Evolutionary conservation across 2,888 invertebrate species (phyloP).

Genomic region (Athetis lepigone): DNA sequence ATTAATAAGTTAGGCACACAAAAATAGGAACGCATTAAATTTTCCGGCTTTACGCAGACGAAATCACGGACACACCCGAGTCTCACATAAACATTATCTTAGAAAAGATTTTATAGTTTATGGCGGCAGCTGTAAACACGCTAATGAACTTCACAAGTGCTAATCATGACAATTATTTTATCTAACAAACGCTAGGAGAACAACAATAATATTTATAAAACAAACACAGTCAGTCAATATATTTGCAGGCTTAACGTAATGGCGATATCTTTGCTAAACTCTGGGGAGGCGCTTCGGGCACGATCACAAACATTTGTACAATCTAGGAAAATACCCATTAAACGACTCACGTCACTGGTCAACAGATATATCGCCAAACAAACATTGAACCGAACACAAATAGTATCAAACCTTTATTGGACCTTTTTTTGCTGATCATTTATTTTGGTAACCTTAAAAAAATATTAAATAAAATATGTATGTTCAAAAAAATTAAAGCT

Average conservation of each 20-base stretch:
- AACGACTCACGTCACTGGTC: slow-evolving; percentile 16
- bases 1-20: no score
- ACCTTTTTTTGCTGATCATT: slow-evolving; percentile 24
- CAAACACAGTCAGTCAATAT: slow-evolving; percentile 45
- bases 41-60: no score
- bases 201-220: slow-evolving; percentile 32
- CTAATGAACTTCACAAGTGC: slow-evolving; percentile 10
- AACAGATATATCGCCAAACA: slow-evolving; percentile 44
- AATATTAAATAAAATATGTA: no score
- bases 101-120: background rate
- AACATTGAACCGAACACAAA: slow-evolving; percentile 47
- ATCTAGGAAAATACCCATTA: slow-evolving; percentile 61
- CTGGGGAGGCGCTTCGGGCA: slow-evolving; percentile 67
- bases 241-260: slow-evolving; percentile 57
- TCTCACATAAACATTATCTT: slow-evolving; percentile 10
- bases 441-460: slow-evolving; percentile 19
- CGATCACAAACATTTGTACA: slow-evolving; percentile 77
- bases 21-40: no score
- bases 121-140: background rate
- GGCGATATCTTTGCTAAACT: slow-evolving; percentile 70
- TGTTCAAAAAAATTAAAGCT: no score
- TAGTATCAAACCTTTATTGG: slow-evolving; percentile 15
- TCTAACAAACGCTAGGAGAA: slow-evolving; percentile 13
- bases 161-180: slow-evolving; percentile 30
- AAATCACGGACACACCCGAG: background rate